A percentile compares a stretch with the other conserved stretches of the same genome.
These are phyloP conservation scores for Paracentrotus lividus DNA, from an alignment of 53 echinoderm and acorn worm genomes.

Conservation along the genomic window DNA sequence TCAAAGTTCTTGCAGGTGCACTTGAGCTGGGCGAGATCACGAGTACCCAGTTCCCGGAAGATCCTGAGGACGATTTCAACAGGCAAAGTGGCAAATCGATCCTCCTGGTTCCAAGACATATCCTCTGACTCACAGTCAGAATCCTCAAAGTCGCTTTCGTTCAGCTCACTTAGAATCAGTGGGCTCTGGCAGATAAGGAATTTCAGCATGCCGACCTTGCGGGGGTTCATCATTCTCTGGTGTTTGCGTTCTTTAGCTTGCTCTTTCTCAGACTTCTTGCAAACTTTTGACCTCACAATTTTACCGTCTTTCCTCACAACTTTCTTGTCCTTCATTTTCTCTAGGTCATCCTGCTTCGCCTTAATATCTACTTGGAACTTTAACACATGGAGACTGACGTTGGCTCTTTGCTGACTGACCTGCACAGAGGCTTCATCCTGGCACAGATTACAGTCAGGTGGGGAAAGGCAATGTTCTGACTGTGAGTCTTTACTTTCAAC, in stretches of 20 bases:
- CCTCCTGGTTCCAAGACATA: constrained; percentile 69
- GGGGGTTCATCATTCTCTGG: constrained; percentile 68
- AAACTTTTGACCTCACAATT: neutral
- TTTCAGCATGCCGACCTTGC: constrained; percentile 79
- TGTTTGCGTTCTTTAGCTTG: constrained; percentile 3
- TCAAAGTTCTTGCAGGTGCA: constrained; percentile 92
- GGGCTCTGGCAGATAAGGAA: constrained; percentile 85
- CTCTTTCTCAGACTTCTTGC: constrained; percentile 28
- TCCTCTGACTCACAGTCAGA: constrained; percentile 79
- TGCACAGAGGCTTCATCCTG: neutral
- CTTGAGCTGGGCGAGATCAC: constrained; percentile 89
- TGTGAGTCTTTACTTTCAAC: neutral
- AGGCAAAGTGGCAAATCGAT: constrained; percentile 80
- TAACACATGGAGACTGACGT: neutral
- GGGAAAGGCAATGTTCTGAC: constrained; percentile 17
- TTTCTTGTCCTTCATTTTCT: neutral
- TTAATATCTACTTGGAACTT: neutral
- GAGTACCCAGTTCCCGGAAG: constrained; percentile 79
- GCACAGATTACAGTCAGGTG: neutral
- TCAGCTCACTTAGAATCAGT: constrained; percentile 73
- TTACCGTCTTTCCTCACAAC: neutral
- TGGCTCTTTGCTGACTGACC: neutral
- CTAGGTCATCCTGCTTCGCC: neutral
- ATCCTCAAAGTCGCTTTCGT: constrained; percentile 78
- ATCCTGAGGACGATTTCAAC: constrained; percentile 88